phyloP scores from a whole-genome alignment of 2,797 vertebrate species.

The Typhlichthys eigenmanni region DNA sequence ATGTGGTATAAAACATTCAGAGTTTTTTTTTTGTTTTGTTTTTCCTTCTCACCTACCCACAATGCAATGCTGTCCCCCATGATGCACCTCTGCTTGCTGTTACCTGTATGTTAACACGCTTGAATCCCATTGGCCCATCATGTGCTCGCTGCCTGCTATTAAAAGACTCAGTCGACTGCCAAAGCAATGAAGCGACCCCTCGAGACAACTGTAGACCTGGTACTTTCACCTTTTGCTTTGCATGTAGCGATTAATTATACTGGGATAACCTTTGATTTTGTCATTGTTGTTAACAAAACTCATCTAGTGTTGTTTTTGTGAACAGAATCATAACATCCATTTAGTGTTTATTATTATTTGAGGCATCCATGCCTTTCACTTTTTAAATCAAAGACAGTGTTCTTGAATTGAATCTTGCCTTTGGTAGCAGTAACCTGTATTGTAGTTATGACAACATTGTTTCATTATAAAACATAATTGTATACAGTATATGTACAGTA shows the following conservation, averaged over 20 bases:
- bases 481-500: too few relatives aligned
- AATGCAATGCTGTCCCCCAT: constrained; percentile 99
- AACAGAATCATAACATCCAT: constrained; percentile 46
- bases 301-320: constrained; percentile 55
- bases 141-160: constrained; percentile 99
- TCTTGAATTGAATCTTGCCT: constrained; percentile 36
- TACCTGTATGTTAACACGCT: constrained; percentile 99
- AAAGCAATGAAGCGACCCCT: constrained; percentile 99
- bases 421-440: constrained; percentile 46
- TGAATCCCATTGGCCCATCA: constrained; percentile 99
- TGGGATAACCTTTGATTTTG: constrained; percentile 81
- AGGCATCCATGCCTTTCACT: constrained; percentile 8
- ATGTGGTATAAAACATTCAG: constrained; percentile 99
- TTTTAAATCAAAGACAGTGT: constrained; percentile 40
- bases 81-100: constrained; percentile 99
- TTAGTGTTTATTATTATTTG: constrained; percentile 40
- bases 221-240: constrained; percentile 99
- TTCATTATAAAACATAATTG: constrained; percentile 12
- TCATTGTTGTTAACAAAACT: constrained; percentile 70
- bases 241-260: constrained; percentile 89
- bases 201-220: constrained; percentile 91
- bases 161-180: constrained; percentile 99
- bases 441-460: constrained; percentile 37
- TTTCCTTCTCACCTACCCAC: constrained; percentile 98
- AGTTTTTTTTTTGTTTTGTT: constrained; percentile 87